phyloP scores from a whole-genome alignment of 2,888 invertebrate genomes.

The Lithophane leautieri region DNA sequence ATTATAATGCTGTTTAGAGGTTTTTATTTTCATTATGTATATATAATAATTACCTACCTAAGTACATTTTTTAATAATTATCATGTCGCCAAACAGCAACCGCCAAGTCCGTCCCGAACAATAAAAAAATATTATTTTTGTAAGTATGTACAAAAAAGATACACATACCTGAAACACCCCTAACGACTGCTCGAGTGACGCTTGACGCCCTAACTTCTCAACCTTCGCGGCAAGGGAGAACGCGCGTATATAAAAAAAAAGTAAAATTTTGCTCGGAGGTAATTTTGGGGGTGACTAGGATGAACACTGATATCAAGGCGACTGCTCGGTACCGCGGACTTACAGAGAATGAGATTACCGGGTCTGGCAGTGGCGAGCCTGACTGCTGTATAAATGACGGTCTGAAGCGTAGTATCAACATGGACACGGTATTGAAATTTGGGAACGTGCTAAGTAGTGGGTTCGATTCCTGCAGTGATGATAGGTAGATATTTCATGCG shows the following conservation, averaged over 20 bases:
- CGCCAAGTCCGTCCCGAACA: background rate
- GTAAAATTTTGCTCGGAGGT: too few relatives aligned
- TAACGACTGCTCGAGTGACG: slow-evolving; percentile 11
- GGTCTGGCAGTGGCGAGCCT: background rate
- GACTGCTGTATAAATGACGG: background rate
- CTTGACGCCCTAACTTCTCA: slow-evolving; percentile 29
- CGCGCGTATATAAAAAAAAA: slow-evolving; percentile 1
- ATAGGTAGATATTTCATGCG: background rate
- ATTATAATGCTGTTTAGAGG: too few relatives aligned
- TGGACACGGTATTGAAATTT: slow-evolving; percentile 26
- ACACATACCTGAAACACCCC: slow-evolving; percentile 29
- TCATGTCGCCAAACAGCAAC: background rate
- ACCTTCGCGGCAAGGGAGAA: slow-evolving; percentile 55
- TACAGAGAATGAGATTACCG: slow-evolving; percentile 27
- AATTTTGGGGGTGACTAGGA: slow-evolving; percentile 7
- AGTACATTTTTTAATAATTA: background rate
- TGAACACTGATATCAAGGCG: slow-evolving; percentile 6
- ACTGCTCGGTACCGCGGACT: slow-evolving; percentile 35
- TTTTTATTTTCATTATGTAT: background rate
- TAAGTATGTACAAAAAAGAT: background rate
- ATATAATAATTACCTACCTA: background rate
- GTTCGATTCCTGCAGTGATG: slow-evolving; percentile 7
- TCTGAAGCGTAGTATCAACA: background rate
- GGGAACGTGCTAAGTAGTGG: background rate
- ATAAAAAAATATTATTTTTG: background rate